Conservation (phyloP, 2,113 vertebrate species). For the Phaethon lepturus region DNA sequence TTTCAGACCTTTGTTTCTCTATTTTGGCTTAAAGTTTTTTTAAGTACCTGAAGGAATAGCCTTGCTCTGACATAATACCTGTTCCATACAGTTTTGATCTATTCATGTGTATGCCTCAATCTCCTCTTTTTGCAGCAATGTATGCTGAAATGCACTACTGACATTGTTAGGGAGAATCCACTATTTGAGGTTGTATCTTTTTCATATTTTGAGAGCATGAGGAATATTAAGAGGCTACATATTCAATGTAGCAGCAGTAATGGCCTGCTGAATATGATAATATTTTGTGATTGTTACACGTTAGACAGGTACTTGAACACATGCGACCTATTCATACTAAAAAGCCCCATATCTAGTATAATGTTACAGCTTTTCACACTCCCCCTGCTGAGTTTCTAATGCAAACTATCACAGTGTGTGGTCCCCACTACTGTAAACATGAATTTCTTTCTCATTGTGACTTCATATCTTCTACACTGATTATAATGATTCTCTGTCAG, state of each 20-base stretch:
- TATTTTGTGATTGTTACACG: constrained; percentile 26
- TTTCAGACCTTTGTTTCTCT: background rate
- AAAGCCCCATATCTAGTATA: constrained; percentile 55
- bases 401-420: constrained; percentile 79
- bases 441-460: constrained; percentile 73
- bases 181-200: background rate
- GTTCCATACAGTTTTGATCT: background rate
- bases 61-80: constrained; percentile 11
- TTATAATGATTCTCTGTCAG: constrained; percentile 78
- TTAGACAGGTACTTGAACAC: constrained; percentile 72
- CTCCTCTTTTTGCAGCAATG: background rate
- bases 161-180: background rate
- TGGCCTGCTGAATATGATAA: constrained; percentile 36
- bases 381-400: constrained; percentile 77
- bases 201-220: background rate
- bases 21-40: background rate
- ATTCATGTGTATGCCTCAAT: background rate
- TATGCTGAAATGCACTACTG: background rate
- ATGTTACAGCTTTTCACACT: constrained; percentile 60
- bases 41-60: constrained; percentile 18
- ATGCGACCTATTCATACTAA: constrained; percentile 62
- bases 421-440: constrained; percentile 75
- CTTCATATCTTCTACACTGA: constrained; percentile 73
- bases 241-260: constrained; percentile 35
- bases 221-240: constrained; percentile 20